These are phyloP conservation scores for Cladorhizidae sp. DNA, from an alignment of 37 sponge, comb jelly and placozoan genomes.

Conservation along the genomic window DNA sequence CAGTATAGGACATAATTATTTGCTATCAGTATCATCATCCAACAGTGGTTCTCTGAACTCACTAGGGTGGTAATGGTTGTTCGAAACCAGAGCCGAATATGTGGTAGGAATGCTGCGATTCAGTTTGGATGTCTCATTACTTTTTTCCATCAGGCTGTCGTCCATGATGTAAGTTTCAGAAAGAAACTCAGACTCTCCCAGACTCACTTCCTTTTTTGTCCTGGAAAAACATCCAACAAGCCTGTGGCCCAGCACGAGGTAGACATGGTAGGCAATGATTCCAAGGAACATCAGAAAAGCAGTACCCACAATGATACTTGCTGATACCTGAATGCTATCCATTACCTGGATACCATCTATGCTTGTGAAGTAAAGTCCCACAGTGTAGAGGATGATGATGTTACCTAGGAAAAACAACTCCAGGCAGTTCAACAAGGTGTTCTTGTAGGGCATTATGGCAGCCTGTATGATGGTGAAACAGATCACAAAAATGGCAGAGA, in stretches of 20 bases:
- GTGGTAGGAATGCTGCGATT: no score
- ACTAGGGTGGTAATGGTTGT: background rate
- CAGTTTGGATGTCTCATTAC: no score
- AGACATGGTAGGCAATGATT: slow-evolving; percentile 16
- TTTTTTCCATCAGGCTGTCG: no score
- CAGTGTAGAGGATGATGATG: background rate
- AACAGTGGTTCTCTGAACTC: slow-evolving; percentile 19
- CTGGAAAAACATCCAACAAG: no score
- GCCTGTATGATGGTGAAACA: background rate
- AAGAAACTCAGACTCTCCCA: no score
- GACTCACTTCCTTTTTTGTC: no score
- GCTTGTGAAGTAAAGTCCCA: background rate
- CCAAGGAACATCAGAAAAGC: slow-evolving; percentile 5
- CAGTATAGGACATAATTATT: no score
- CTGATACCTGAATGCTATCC: background rate
- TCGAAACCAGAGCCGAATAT: background rate
- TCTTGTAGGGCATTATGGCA: slow-evolving; percentile 19
- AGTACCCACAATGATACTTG: background rate
- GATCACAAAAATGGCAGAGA: background rate
- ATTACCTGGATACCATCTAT: background rate
- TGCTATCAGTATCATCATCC: background rate
- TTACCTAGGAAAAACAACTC: slow-evolving; percentile 17
- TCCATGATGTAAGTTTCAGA: no score
- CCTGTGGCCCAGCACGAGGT: no score
- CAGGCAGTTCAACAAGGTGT: background rate